A percentile compares a stretch with the other conserved stretches of the same genome.
Conservation (phyloP, 2,888 invertebrate species). For the Conomelus anceps region DNA sequence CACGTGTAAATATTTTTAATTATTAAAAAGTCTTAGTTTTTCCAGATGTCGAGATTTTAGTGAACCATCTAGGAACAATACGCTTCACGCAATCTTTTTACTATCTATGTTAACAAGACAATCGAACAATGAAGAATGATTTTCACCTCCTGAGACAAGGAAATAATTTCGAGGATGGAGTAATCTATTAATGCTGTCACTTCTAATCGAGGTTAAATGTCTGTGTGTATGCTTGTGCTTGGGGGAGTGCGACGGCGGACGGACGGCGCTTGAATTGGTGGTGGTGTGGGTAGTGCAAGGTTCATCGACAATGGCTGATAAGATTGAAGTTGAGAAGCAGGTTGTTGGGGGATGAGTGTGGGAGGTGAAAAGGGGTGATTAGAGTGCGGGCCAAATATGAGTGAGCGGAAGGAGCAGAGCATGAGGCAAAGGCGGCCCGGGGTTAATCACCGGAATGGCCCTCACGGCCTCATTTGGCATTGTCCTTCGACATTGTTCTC, state of each 20-base stretch:
- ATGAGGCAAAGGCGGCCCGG: conserved; percentile 3
- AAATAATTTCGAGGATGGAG: neutral
- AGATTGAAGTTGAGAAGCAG: neutral
- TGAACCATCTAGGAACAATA: neutral
- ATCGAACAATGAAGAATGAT: neutral
- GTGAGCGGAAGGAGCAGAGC: neutral
- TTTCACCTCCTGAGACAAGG: neutral
- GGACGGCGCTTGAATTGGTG: neutral
- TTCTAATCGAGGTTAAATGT: neutral
- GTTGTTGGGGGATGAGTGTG: neutral
- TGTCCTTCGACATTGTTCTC: conserved; percentile 14
- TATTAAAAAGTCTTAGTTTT: neutral
- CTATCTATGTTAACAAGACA: neutral
- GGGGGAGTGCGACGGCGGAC: neutral
- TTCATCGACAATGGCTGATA: neutral
- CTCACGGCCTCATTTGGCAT: conserved; percentile 10
- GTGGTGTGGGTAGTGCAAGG: neutral
- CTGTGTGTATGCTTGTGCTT: neutral
- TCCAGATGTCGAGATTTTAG: too few relatives aligned
- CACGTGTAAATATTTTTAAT: neutral
- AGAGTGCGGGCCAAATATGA: neutral
- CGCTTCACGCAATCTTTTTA: neutral
- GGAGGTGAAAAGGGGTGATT: neutral
- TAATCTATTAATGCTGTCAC: neutral
- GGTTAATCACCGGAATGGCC: conserved; percentile 19